Evolutionary conservation across 2,888 invertebrate genomes (phyloP), one percentile per base, ranked within the genome.

Genomic region (Heliothis peltigera): DNA sequence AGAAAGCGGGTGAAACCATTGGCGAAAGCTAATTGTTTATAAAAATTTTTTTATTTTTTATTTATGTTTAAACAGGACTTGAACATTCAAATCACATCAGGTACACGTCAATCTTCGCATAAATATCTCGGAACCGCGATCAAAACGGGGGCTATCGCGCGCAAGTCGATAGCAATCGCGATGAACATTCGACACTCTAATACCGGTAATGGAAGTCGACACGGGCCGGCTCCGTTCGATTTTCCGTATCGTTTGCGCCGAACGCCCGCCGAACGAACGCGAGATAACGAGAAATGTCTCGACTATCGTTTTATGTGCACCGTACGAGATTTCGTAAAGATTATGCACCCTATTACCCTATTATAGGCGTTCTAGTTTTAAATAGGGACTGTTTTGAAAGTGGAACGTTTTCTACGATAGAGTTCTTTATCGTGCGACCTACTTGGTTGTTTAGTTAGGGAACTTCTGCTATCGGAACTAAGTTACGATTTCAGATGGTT

Each of bases 171-270:
- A 82, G 66, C 70, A 74, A 84, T 79, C 81, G 68, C 82, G 76
- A 82, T 79, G 77, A 84, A 80, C 84, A 77, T 76, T 80, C 84
- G 79, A 83, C 85, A 81, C 85, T 85, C 87, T 92, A 93, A 94
- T 93, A 92, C 90, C 90, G 89, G 93, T 94, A 94, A 94, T 94
- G 92, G 93, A 89, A 88, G 86, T 81, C 85, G 88, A 84, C 85
- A 84, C 85, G 87, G 81, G 87, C 89, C 90, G 90, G 89, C 84
- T 85, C 84, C 85, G 89, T 90, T 92, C 92, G 91, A 93, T 94
- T 93, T 94, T 93, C 92, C 93, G 88, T 92, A 90, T 89, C 92
- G 92, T 93, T 94, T 91, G 90, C 91, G 83, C 83, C 88, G 87
- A 85, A 84, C 87, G 82, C 88, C 82, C 44, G 61, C 59, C 52